phyloP scores from a whole-genome alignment of 1,140 invertebrate genomes.

The Lepidostoma basale region DNA sequence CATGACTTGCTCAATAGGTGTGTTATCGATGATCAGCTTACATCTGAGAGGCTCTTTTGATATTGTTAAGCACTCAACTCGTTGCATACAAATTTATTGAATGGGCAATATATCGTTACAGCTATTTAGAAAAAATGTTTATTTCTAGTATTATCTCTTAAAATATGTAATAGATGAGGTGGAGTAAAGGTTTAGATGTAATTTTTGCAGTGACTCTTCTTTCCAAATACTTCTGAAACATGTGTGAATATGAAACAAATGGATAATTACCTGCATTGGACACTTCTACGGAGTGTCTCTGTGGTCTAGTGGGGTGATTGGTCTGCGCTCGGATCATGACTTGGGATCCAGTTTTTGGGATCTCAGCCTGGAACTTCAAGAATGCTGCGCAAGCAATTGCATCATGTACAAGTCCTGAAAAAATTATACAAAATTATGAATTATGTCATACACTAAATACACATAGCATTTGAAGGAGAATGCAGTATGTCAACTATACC shows the following conservation, averaged over 20 bases:
- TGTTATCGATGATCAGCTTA: too few species aligned
- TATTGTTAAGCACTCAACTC: too few species aligned
- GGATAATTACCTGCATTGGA: constrained; percentile 66
- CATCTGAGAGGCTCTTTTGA: too few species aligned
- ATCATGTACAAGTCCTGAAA: constrained; percentile 85
- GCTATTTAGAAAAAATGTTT: too few species aligned
- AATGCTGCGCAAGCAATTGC: constrained; percentile 97
- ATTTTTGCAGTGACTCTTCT: too few species aligned
- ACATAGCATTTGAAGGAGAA: not conserved
- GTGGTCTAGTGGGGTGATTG: constrained; percentile 68
- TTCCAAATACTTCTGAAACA: too few species aligned
- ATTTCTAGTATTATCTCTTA: too few species aligned
- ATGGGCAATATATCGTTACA: too few species aligned
- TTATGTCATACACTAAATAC: not conserved
- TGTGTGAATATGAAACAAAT: not conserved
- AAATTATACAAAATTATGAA: not conserved
- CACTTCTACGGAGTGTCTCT: constrained; percentile 87
- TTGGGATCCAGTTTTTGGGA: constrained; percentile 79
- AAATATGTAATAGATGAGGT: not conserved
- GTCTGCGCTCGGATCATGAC: constrained; percentile 66
- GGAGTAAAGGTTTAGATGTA: too few species aligned
- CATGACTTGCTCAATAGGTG: too few species aligned
- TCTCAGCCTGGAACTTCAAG: constrained; percentile 90
- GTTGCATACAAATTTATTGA: too few species aligned
- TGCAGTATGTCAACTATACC: constrained; percentile 56